Percentiles rank a stretch among this genome's conserved stretches.
Evolutionary conservation across 2,113 vertebrate genomes (phyloP).

Genomic region (Aspidoscelis tigris): DNA sequence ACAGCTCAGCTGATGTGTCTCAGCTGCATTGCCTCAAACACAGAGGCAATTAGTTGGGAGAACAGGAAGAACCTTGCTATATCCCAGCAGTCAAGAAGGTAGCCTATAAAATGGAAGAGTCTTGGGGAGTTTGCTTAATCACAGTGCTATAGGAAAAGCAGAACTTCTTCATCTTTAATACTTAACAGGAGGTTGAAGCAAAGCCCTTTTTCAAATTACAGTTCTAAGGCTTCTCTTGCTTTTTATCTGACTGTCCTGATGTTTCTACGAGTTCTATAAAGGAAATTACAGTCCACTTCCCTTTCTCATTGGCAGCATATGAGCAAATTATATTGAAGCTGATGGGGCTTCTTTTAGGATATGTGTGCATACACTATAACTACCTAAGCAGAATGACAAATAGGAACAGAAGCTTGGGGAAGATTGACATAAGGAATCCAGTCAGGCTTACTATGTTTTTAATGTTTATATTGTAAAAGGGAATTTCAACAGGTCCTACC

Average conservation of each 20-base stretch:
- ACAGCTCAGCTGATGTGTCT: constrained; percentile 47
- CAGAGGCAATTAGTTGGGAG: constrained; percentile 54
- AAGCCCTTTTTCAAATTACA: too few relatives aligned
- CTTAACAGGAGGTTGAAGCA: background rate
- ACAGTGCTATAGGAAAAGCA: background rate
- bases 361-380: too few relatives aligned
- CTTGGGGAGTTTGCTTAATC: background rate
- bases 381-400: too few relatives aligned
- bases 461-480: background rate
- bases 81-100: background rate
- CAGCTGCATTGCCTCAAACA: constrained; percentile 58
- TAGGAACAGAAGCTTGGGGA: too few relatives aligned
- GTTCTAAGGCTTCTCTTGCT: too few relatives aligned
- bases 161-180: background rate
- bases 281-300: too few relatives aligned
- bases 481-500: background rate
- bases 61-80: constrained; percentile 47
- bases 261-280: too few relatives aligned
- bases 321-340: too few relatives aligned
- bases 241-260: too few relatives aligned
- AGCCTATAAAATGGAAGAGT: background rate
- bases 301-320: too few relatives aligned
- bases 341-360: too few relatives aligned
- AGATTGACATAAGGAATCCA: too few relatives aligned
- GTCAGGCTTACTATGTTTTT: background rate